Conservation (phyloP, 2,888 invertebrate genomes). For the Abscondita cerata region DNA sequence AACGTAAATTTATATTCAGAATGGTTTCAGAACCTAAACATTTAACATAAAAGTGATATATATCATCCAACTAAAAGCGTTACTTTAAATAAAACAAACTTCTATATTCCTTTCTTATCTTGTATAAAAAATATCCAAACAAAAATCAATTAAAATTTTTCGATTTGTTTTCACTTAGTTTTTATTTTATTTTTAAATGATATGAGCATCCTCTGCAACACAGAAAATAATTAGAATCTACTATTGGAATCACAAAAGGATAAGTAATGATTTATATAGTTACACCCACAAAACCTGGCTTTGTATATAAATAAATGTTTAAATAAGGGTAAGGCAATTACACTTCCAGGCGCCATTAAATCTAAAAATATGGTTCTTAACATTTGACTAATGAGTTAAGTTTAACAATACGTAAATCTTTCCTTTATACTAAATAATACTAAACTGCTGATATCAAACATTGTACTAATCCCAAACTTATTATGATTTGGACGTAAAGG, state of each 20-base stretch:
- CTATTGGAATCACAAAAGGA: too few species aligned
- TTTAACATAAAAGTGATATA: not conserved
- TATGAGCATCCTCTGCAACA: too few species aligned
- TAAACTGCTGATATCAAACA: too few species aligned
- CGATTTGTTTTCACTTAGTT: too few species aligned
- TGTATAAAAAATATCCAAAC: not conserved
- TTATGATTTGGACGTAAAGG: too few species aligned
- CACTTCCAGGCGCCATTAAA: constrained; percentile 7
- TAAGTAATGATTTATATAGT: not conserved
- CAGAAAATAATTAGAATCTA: too few species aligned
- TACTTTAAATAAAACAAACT: constrained; percentile 5
- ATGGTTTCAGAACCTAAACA: not conserved
- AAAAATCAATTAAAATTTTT: not conserved
- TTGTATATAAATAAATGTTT: not conserved
- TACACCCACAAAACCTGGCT: not conserved
- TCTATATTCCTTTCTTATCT: not conserved
- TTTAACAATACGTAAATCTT: too few species aligned
- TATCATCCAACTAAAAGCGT: constrained; percentile 10
- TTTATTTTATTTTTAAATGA: too few species aligned
- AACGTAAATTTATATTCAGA: constrained; percentile 1
- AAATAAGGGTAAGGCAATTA: not conserved
- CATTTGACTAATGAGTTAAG: too few species aligned
- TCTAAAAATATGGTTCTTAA: not conserved
- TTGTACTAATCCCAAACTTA: too few species aligned
- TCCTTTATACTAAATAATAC: too few species aligned